A percentile compares a stretch with the other conserved stretches of the same genome.
Conservation (phyloP, 2,888 invertebrate species). For the Diarsia dahlii region DNA sequence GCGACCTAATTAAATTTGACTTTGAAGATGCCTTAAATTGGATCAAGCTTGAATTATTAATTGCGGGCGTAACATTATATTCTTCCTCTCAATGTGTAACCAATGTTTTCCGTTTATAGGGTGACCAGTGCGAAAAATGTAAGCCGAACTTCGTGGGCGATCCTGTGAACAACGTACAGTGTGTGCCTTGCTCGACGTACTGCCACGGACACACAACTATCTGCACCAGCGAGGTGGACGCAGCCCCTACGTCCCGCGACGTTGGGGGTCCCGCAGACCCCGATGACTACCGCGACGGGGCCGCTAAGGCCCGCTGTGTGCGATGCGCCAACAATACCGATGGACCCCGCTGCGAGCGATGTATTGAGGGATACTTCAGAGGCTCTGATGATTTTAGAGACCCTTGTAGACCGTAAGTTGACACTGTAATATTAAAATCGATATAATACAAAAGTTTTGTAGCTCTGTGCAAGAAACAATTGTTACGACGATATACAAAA, state of each 20-base stretch:
- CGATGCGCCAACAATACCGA: slow-evolving; percentile 96
- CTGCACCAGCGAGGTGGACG: slow-evolving; percentile 92
- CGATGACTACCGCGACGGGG: slow-evolving; percentile 92
- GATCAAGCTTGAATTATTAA: background rate
- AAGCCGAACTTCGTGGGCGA: slow-evolving; percentile 97
- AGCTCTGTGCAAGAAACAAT: background rate
- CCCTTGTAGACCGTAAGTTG: slow-evolving; percentile 93
- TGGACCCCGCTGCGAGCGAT: slow-evolving; percentile 95
- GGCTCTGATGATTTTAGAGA: slow-evolving; percentile 94
- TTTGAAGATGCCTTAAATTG: background rate
- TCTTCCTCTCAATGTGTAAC: background rate
- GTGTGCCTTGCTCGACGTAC: slow-evolving; percentile 96
- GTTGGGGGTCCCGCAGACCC: slow-evolving; percentile 90
- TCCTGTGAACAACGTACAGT: slow-evolving; percentile 96
- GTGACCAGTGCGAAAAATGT: slow-evolving; percentile 97
- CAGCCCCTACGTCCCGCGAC: slow-evolving; percentile 83
- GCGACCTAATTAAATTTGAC: no score
- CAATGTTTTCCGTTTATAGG: slow-evolving; percentile 85
- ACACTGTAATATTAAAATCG: background rate
- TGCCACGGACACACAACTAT: slow-evolving; percentile 97
- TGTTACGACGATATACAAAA: background rate
- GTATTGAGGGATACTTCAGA: slow-evolving; percentile 94
- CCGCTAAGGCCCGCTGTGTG: slow-evolving; percentile 94
- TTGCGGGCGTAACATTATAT: background rate
- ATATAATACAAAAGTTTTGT: background rate